A percentile compares a stretch with the other conserved stretches of the same genome.
Evolutionary conservation across 2,113 vertebrate species (phyloP).

Genomic region (Amphiprion ocellaris): DNA sequence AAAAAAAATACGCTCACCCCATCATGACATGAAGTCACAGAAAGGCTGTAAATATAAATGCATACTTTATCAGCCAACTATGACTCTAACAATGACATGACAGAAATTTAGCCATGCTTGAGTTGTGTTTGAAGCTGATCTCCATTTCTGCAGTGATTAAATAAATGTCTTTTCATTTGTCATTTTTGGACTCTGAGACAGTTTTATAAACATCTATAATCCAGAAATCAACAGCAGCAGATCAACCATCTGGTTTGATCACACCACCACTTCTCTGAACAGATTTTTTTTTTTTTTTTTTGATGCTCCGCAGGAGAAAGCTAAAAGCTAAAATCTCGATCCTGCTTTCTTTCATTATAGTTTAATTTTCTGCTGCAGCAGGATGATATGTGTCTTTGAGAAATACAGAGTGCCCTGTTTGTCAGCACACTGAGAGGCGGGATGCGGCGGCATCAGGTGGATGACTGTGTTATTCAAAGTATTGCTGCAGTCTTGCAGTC

Average conservation of each 20-base stretch:
- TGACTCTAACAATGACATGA: slow-evolving; percentile 12
- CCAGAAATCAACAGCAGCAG: slow-evolving; percentile 31
- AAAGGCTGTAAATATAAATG: neutral
- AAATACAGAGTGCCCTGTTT: slow-evolving; percentile 19
- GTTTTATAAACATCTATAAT: slow-evolving; percentile 57
- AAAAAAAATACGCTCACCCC: neutral
- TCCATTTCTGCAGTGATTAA: slow-evolving; percentile 29
- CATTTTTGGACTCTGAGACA: slow-evolving; percentile 33
- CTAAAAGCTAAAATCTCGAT: slow-evolving; percentile 1
- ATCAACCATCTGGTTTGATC: slow-evolving; percentile 49
- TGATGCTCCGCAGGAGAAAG: slow-evolving; percentile 21
- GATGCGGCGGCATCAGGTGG: slow-evolving; percentile 38
- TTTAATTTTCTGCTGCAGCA: slow-evolving; percentile 27
- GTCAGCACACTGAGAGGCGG: slow-evolving; percentile 27
- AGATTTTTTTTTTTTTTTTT: slow-evolving; percentile 26
- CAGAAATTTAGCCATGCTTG: neutral
- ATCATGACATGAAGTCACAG: neutral
- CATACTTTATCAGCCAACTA: slow-evolving; percentile 1
- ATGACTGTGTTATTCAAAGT: slow-evolving; percentile 42
- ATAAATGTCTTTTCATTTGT: slow-evolving; percentile 47
- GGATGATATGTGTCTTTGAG: slow-evolving; percentile 33
- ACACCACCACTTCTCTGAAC: slow-evolving; percentile 10
- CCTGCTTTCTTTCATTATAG: slow-evolving; percentile 42
- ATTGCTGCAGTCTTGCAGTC: neutral
- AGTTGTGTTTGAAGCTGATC: slow-evolving; percentile 21